These are phyloP conservation scores for Heliconius ismenius DNA, from an alignment of 2,888 invertebrate species.

Conservation along the genomic window DNA sequence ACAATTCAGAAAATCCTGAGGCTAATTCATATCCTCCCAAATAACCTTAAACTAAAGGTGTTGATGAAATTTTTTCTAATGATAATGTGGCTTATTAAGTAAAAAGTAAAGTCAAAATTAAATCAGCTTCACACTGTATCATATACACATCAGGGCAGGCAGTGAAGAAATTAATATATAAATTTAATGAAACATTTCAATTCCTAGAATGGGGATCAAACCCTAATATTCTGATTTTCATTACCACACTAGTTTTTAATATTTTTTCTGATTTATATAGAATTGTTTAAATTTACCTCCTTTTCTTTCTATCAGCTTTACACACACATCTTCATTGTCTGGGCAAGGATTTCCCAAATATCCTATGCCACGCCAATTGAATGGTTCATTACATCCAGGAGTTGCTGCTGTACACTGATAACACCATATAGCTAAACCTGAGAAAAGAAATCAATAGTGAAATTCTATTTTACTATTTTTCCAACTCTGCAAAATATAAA, in stretches of 20 bases:
- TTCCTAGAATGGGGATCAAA: too few relatives aligned
- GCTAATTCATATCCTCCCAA: neutral
- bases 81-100: too few relatives aligned
- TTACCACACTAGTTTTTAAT: neutral
- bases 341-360: constrained; percentile 91
- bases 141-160: too few relatives aligned
- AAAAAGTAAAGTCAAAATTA: too few relatives aligned
- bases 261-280: neutral
- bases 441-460: constrained; percentile 24
- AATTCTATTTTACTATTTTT: neutral
- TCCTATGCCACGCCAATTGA: constrained; percentile 89
- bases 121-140: too few relatives aligned
- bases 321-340: constrained; percentile 92
- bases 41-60: too few relatives aligned
- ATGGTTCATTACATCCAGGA: constrained; percentile 92
- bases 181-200: too few relatives aligned
- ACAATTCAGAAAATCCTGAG: too few relatives aligned
- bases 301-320: constrained; percentile 92
- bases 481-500: too few relatives aligned
- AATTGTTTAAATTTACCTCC: constrained; percentile 83
- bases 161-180: too few relatives aligned
- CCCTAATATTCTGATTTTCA: too few relatives aligned
- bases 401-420: constrained; percentile 94
- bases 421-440: constrained; percentile 88
- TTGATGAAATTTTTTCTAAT: too few relatives aligned